phyloP scores from a whole-genome alignment of 1,140 invertebrate species.

The Leptinotarsa lineolata region DNA sequence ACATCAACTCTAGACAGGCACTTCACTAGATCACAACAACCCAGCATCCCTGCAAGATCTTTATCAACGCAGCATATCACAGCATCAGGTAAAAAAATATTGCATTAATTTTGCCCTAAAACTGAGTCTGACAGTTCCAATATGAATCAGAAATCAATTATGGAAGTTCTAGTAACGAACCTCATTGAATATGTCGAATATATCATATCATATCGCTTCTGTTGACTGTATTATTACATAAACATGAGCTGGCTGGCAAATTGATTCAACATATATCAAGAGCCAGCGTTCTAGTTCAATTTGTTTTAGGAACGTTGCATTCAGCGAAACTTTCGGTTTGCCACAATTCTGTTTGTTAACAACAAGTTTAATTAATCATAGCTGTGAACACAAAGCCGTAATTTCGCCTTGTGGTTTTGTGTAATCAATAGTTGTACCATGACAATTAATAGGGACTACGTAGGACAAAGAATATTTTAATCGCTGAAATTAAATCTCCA shows the following conservation, averaged over 20 bases:
- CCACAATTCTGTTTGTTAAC: constrained; percentile 1
- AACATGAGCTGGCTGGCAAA: not conserved
- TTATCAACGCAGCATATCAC: constrained; percentile 70
- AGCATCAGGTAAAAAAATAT: constrained; percentile 45
- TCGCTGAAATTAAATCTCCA: too few species aligned
- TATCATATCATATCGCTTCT: too few species aligned
- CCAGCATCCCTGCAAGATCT: constrained; percentile 64
- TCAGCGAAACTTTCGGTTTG: not conserved
- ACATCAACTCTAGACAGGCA: constrained; percentile 62
- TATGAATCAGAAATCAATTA: too few species aligned
- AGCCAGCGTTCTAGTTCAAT: not conserved
- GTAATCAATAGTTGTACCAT: too few species aligned
- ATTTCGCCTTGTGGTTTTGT: too few species aligned
- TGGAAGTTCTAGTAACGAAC: too few species aligned
- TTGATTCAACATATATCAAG: not conserved
- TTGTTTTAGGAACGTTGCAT: not conserved
- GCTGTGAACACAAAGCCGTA: not conserved
- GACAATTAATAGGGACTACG: too few species aligned
- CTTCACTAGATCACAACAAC: constrained; percentile 55
- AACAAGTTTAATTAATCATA: not conserved
- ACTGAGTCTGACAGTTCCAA: too few species aligned
- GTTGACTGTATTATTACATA: too few species aligned
- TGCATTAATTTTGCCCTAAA: too few species aligned
- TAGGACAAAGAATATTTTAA: too few species aligned
- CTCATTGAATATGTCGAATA: too few species aligned